Evolutionary conservation across 2,113 vertebrate species (phyloP), one percentile per base, ranked within the genome.

Genomic region (Hystrix brachyura): DNA sequence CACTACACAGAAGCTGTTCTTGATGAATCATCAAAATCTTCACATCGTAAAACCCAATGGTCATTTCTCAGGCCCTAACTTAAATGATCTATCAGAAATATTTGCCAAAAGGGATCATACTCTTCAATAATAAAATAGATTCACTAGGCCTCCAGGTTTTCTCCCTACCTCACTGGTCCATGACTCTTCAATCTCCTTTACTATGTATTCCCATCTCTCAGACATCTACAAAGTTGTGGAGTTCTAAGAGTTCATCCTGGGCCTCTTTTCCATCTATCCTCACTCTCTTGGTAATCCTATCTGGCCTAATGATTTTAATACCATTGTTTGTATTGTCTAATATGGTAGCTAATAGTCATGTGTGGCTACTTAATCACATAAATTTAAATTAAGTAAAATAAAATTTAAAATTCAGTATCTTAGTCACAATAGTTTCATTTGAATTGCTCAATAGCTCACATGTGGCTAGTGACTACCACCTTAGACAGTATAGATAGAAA

Each of bases 351-450:
- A 76, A n/a, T 82, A 65, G n/a, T 57, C 72, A 71, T 19, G 27
- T 55, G 17, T 53, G 27, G 10, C 21, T 86, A 64, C n/a, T 82
- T 74, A 93, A 85, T 46, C 51, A 64, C 25, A 69, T 69, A n/a
- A 38, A 38, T 38, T 84, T 76, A 90, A 60, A 60, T 79, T 80
- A 60, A 29, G 62, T 89, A 91, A 85, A 79, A 55, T 86, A 67
- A 72, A 86, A 29, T 55, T 87, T 86, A 67, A 72, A 86, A 29
- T 55, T 87, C n/a, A 91, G 43, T 72, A 71, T 19, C 74, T 87
- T 34, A 72, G 46, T 95, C 46, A 91, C 27, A 87, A 38, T 9
- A 69, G 34, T 69, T 69, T 32, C 34, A n/a, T 69, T n/a, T 38
- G 67, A 69, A 38, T 69, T n/a, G 71, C 71, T 74, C 71, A 74